Base-by-base conservation (phyloP, 1,140 invertebrate species). In the Trypoxylus dichotomus region DNA sequence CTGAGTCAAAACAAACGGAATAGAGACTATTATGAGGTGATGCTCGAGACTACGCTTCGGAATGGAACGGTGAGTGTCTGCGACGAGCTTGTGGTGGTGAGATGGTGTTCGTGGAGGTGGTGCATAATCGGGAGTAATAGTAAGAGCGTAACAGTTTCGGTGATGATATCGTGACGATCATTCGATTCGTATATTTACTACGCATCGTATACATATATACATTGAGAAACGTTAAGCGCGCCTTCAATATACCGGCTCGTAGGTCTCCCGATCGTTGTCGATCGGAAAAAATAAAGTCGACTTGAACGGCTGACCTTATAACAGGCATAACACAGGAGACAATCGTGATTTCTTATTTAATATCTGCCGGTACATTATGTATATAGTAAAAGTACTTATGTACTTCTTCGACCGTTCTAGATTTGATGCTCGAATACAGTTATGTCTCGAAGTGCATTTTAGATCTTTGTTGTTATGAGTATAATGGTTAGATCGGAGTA, bases 71-170 rank as follows among this genome's bases (percentile, higher is more conserved):
- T 8, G n/a, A 21, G 60, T 25, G 60, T 63, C 6, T 63, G 60
- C 24, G 21, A 25, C 10, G 60, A 27, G 21, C 19, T 5, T 24
- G 60, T 63, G 25, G 25, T 63, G 60, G 60, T 63, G 21, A 25
- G 60, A 27, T 63, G 60, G 25, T 27, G 60, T 63, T 19, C 25
- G 60, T 63, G 60, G 60, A 63, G 60, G 60, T 63, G 60, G 60
- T 63, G 60, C 11, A 47, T 47, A 19, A 19, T 47, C 43, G 43
- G n/a, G 43, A 47, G 43, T 47, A 47, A 13, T 19, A 47, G 43
- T 47, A 47, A 47, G 43, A 47, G 11, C 11, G 43, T 19, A 47
- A 47, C 15, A 47, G 43, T 47, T 47, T 47, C 15, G 11, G 43
- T 13, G 43, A 47, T 47, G 43, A 47, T 47, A 11, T 47, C 41